Evolutionary conservation across 2,888 invertebrate species (phyloP), one percentile per base, ranked within the genome.

Genomic region (Glomeris marginata): DNA sequence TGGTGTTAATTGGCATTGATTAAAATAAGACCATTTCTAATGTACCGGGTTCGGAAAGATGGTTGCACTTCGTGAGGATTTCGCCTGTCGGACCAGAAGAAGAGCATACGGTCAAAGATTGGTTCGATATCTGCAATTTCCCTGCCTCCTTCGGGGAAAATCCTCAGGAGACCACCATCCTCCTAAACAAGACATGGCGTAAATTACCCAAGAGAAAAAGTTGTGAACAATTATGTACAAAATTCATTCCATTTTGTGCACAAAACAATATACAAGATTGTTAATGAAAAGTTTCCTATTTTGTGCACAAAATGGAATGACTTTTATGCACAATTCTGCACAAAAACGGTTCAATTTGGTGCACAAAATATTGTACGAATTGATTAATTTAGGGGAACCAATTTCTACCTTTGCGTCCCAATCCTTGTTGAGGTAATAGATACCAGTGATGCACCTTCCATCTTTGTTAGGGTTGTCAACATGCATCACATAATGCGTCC

Each of bases 11-110:
- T 36, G 22, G 28, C 2, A 52, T 53, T 43, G 15, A 16, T 13
- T 16, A 10, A 28, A 22, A 20, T 2, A 21, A 20, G 28, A n/a
- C n/a, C n/a, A n/a, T n/a, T 15, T 18, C 28, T 45, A 16, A 42
- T 52, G 47, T 58, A 74, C 74, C 76, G 70, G n/a, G 90, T 90
- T 62, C 78, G 77, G 64, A 75, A 85, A 0, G 94, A 83, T 1
- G 94, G 92, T 66, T 90, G 85, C 1, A 97, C 95, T 72, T 95
- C 95, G 64, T 95, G 95, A 0, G 95, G 95, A 71, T 94, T 95
- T 58, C 95, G 75, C 59, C 86, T 73, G 63, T 95, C 95, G 0
- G 95, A 95, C 95, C 95, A 97, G 73, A 97, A 97, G 70, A 94
- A 92, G 60, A 95, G 73, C 66, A 95, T 77, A 52, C 94, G 72